Conservation (phyloP, 2,888 invertebrate species). For the Beris morrisii region DNA sequence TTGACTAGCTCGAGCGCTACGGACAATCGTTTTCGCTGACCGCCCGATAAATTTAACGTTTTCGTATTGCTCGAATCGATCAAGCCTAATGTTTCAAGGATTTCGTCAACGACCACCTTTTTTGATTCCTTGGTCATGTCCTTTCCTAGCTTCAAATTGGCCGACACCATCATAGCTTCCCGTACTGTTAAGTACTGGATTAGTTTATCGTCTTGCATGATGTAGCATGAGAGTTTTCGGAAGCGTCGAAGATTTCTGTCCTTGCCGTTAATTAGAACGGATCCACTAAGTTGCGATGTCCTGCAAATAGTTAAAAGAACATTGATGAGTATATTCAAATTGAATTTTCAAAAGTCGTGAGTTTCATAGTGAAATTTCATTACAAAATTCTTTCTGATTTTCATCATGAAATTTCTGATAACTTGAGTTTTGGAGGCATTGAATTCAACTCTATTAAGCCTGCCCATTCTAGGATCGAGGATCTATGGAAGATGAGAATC, state of each 20-base stretch:
- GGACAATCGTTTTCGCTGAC: constrained; percentile 86
- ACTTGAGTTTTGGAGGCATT: too few relatives aligned
- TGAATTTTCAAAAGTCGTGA: too few relatives aligned
- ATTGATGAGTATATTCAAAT: too few relatives aligned
- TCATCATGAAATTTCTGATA: too few relatives aligned
- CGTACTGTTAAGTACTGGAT: constrained; percentile 86
- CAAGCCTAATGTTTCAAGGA: constrained; percentile 81
- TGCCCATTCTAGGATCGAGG: too few relatives aligned
- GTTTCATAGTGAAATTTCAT: too few relatives aligned
- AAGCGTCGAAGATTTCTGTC: constrained; percentile 84
- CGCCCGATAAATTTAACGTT: constrained; percentile 82
- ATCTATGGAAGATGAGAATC: too few relatives aligned
- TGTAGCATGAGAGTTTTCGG: constrained; percentile 92
- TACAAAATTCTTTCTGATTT: too few relatives aligned
- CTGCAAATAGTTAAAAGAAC: constrained; percentile 57
- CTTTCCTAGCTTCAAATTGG: constrained; percentile 87
- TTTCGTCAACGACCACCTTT: constrained; percentile 80
- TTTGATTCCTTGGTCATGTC: constrained; percentile 72
- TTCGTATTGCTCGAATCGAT: constrained; percentile 78
- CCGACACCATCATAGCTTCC: constrained; percentile 92
- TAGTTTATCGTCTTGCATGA: constrained; percentile 93
- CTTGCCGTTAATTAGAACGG: constrained; percentile 84
- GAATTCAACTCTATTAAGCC: too few relatives aligned
- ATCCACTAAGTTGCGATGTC: constrained; percentile 82
- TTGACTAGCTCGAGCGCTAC: constrained; percentile 92